A percentile compares a stretch with the other conserved stretches of the same genome.
Evolutionary conservation across 2,888 invertebrate species (phyloP).

Genomic region (Chouioia cunea): DNA sequence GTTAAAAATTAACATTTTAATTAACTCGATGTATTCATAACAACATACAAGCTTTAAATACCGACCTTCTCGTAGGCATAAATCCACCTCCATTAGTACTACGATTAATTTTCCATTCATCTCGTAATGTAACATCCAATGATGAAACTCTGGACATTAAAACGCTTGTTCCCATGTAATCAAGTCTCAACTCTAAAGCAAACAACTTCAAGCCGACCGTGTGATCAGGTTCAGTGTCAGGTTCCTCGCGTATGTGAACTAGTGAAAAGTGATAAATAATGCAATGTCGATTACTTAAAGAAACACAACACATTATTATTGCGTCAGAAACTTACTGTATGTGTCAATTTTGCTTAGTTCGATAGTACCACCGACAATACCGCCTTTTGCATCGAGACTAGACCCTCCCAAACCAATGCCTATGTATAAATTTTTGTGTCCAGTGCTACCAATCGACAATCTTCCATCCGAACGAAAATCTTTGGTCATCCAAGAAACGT

Average conservation of each 20-base stretch:
- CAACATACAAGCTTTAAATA: not conserved
- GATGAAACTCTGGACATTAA: slow-evolving; percentile 90
- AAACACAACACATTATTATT: too few species aligned
- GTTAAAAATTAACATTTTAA: slow-evolving; percentile 1
- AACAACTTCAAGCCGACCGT: slow-evolving; percentile 84
- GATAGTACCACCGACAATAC: slow-evolving; percentile 96
- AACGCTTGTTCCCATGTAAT: slow-evolving; percentile 98
- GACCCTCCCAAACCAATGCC: slow-evolving; percentile 90
- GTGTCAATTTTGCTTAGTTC: slow-evolving; percentile 91
- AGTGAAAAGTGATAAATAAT: slow-evolving; percentile 48
- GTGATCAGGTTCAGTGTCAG: slow-evolving; percentile 90
- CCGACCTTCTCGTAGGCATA: slow-evolving; percentile 76
- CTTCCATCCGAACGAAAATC: slow-evolving; percentile 93
- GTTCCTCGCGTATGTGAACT: slow-evolving; percentile 92
- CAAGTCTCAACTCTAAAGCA: slow-evolving; percentile 90
- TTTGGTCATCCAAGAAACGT: slow-evolving; percentile 94
- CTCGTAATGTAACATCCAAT: slow-evolving; percentile 83
- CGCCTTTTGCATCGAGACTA: slow-evolving; percentile 94
- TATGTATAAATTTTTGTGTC: slow-evolving; percentile 93
- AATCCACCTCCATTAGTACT: slow-evolving; percentile 70
- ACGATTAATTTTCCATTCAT: slow-evolving; percentile 86
- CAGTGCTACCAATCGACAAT: slow-evolving; percentile 92
- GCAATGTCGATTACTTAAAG: not conserved
- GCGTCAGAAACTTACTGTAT: slow-evolving; percentile 72
- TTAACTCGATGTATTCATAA: too few species aligned